phyloP scores from a whole-genome alignment of 2,888 invertebrate genomes.

The Rapana venosa region DNA sequence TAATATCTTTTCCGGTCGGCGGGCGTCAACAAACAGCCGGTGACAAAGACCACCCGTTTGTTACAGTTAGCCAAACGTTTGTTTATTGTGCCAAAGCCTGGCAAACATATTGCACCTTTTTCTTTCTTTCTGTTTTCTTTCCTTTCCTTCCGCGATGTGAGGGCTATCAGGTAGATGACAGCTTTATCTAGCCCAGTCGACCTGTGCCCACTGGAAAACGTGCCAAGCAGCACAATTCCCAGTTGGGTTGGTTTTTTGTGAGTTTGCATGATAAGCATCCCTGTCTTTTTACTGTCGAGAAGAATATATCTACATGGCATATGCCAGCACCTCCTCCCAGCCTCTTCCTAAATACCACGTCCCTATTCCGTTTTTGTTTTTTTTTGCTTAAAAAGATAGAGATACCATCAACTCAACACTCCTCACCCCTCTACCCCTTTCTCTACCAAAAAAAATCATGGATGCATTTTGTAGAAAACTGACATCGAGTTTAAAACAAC shows the following conservation, averaged over 20 bases:
- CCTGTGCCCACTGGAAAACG: not conserved
- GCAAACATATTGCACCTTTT: slow-evolving; percentile 1
- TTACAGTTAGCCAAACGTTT: not conserved
- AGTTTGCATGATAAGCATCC: not conserved
- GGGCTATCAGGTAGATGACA: slow-evolving; percentile 30
- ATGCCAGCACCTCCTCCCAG: not conserved
- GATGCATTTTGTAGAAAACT: no score
- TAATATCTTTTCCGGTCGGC: slow-evolving; percentile 23
- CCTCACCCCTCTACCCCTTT: no score
- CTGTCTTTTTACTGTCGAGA: not conserved
- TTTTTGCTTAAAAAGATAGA: not conserved
- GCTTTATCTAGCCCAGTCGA: not conserved
- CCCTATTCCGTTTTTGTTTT: no score
- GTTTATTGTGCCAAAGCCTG: slow-evolving; percentile 2
- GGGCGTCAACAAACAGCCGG: slow-evolving; percentile 18
- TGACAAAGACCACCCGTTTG: slow-evolving; percentile 11
- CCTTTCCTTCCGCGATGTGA: not conserved
- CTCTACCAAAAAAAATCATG: no score
- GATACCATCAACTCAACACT: no score
- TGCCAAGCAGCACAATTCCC: slow-evolving; percentile 3
- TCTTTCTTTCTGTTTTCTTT: not conserved
- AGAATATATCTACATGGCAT: not conserved
- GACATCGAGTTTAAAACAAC: no score
- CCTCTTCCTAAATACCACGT: not conserved
- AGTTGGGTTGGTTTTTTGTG: not conserved